These are phyloP conservation scores for Herminia tarsipennalis DNA, from an alignment of 2,888 invertebrate species.

Conservation along the genomic window DNA sequence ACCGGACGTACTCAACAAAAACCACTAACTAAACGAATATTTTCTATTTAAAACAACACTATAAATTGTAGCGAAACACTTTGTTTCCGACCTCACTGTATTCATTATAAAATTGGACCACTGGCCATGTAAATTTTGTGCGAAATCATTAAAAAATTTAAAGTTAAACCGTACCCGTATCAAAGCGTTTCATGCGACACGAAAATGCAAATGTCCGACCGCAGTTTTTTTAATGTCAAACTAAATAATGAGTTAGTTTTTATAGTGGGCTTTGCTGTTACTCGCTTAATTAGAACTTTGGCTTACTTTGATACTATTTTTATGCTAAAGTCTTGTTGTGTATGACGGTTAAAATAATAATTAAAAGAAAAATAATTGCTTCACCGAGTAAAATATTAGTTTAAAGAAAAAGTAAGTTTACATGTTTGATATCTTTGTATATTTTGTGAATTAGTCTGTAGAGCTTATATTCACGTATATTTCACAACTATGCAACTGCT, in stretches of 20 bases:
- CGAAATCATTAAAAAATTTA: slow-evolving; percentile 75
- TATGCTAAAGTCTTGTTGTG: too few species aligned
- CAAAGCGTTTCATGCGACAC: slow-evolving; percentile 76
- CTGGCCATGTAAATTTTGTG: slow-evolving; percentile 64
- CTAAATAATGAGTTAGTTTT: slow-evolving; percentile 63
- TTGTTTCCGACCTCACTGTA: slow-evolving; percentile 36
- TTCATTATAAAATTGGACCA: slow-evolving; percentile 55
- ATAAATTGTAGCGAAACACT: slow-evolving; percentile 17
- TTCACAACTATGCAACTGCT: too few species aligned
- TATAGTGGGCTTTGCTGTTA: slow-evolving; percentile 26
- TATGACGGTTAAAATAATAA: too few species aligned
- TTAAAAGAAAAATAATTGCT: too few species aligned
- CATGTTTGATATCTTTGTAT: too few species aligned
- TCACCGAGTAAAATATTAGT: too few species aligned
- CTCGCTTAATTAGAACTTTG: slow-evolving; percentile 45
- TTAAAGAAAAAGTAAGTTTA: too few species aligned
- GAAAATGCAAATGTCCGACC: slow-evolving; percentile 74
- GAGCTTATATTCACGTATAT: too few species aligned
- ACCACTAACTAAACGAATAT: slow-evolving; percentile 8
- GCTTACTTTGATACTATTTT: slow-evolving; percentile 28
- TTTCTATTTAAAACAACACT: slow-evolving; percentile 2
- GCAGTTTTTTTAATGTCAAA: slow-evolving; percentile 69
- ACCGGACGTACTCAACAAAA: background rate
- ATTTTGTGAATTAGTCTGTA: too few species aligned
- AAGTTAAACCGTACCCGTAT: slow-evolving; percentile 63